Evolutionary conservation across 2,113 vertebrate species (phyloP), one percentile per base, ranked within the genome.

Genomic region (Gnathonemus longibarbis): DNA sequence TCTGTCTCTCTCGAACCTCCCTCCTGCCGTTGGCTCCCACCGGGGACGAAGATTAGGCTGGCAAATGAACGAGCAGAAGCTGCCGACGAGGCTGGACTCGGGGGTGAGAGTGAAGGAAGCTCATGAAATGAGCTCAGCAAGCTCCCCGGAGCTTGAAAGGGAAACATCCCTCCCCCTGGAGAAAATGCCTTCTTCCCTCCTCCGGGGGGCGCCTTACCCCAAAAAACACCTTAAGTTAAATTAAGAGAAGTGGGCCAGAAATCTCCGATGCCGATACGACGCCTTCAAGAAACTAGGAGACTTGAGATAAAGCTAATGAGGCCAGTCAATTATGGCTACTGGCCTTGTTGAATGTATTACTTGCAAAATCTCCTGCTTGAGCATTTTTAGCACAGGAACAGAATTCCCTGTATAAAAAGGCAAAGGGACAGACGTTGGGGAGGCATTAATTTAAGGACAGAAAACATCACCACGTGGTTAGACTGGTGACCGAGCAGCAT

Each of bases 11-110:
- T 10, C 56, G 9, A 56, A 45, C 87, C 87, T 66, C 87, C 52
- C 52, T 66, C 53, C 35, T 24, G 19, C 53, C 1, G 84, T 92
- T 94, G 93, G 94, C 95, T 95, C 89, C 88, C 90, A 93, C 92
- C 94, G 95, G 94, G 95, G 91, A 93, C 94, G 94, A 95, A 94
- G 94, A 95, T 94, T 94, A 95, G 93, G 93, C 94, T 95, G 95
- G 95, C 95, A 96, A 95, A 96, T 92, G 93, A 89, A 93, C 92
- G 92, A 93, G 92, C 92, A 94, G 94, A 95, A 95, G 95, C 93
- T 95, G 95, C 95, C 92, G 93, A 94, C 94, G 88, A 92, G 92
- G 89, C 91, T 92, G 93, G 88, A 89, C 91, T 45, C 35, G 0
- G 56, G 27, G 35, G 66, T 48, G 74, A 35, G 17, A 7, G 45